Evolutionary conservation across 92 coral and sea anemone genomes (phyloP), one percentile per base, ranked within the genome.

Genomic region (Meandrina meandrites): DNA sequence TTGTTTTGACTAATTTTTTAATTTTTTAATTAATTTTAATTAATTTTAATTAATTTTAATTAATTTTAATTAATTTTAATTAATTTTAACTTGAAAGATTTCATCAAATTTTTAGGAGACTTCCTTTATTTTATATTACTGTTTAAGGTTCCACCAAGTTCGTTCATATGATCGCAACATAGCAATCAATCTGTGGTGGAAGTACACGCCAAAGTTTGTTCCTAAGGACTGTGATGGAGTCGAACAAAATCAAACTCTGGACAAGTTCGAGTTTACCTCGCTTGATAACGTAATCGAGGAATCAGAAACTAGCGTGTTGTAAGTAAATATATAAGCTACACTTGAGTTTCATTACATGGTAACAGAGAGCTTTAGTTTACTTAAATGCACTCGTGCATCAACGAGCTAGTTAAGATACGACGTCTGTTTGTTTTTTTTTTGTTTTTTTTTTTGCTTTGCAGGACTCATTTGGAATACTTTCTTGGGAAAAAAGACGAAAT

Each of bases 141-240:
- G 32, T 78, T 75, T 15, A 48, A 96, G 98, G 98, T 96, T 85
- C 79, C 98, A 96, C 86, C 98, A 96, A 88, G 98, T 96, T 22
- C 86, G 96, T 12, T 96, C 98, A n/a, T 90, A 86, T 86, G 96
- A 89, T 88, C 94, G 98, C 50, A 96, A 96, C 87, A 91, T 96
- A 86, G 98, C 98, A 15, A 96, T 96, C 78, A 96, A 96, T 81
- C 89, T 96, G 19, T 96, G 98, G 98, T 96, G 92, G 91, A 75
- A 60, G 56, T 93, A 94, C 84, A 80, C 57, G 30, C 78, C 86
- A 34, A 60, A 78, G 22, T 96, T 91, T 84, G 83, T 94, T 51
- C 98, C 98, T 1, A 77, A 91, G 69, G 79, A 94, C 53, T 96
- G 98, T 79, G 93, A 94, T 34, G 91, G 85, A 84, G 85, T 88